Evolutionary conservation across 2,113 vertebrate genomes (phyloP).

Genomic region (Lathamus discolor): DNA sequence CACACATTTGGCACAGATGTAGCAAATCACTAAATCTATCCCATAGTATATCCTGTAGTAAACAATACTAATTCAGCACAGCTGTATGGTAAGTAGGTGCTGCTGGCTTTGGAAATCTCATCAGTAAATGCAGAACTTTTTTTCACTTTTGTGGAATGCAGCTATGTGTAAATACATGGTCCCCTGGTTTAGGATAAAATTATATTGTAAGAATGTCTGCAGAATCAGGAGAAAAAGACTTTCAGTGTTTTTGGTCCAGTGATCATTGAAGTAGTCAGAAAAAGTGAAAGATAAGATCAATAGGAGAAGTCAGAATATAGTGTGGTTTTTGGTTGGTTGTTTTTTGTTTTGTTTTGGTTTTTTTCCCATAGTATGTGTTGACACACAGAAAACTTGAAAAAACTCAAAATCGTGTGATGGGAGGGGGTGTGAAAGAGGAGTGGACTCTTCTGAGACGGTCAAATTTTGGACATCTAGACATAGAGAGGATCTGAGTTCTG

Average conservation of each 20-base stretch:
- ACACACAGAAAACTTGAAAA: not conserved
- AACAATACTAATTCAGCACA: rapidly evolving
- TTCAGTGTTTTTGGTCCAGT: not conserved
- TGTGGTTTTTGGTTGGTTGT: not conserved
- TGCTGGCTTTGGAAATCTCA: not conserved
- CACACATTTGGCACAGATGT: not conserved
- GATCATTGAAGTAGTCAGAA: not conserved
- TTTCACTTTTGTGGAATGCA: not conserved
- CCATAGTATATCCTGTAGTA: not conserved
- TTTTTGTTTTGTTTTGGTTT: not conserved
- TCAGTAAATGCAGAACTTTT: not conserved
- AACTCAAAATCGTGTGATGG: not conserved
- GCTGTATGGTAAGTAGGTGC: not conserved
- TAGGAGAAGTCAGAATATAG: not conserved
- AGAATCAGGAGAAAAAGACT: not conserved
- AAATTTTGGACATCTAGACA: not conserved
- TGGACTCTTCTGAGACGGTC: not conserved
- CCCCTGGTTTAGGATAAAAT: not conserved
- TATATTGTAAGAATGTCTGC: not conserved
- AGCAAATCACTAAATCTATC: not conserved
- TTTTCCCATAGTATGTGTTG: not conserved
- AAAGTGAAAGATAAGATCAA: not conserved
- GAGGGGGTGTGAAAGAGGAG: not conserved
- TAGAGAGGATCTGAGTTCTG: not conserved
- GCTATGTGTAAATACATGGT: not conserved